Conservation (phyloP, 2,888 invertebrate species). For the Zootermopsis nevadensis region DNA sequence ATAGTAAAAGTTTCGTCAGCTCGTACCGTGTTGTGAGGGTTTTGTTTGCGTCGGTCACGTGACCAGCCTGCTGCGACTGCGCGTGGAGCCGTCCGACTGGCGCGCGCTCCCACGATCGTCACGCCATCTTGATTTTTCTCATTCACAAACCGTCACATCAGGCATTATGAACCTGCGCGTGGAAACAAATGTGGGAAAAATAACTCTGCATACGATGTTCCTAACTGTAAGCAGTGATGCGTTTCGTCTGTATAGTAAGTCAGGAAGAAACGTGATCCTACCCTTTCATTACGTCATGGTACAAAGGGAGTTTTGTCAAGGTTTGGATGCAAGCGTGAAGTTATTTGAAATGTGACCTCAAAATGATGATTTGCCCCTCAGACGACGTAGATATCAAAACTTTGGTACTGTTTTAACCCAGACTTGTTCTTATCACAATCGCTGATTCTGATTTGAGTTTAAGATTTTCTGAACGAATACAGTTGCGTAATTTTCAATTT, state of each 20-base stretch:
- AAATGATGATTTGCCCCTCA: too few species aligned
- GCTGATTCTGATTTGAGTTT: too few species aligned
- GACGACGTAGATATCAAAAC: too few species aligned
- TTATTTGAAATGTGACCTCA: too few species aligned
- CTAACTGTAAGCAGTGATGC: conserved; percentile 26
- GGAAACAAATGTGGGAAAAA: conserved; percentile 30
- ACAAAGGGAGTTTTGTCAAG: neutral
- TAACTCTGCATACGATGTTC: neutral
- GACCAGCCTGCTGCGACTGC: conserved; percentile 24
- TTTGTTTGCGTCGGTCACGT: conserved; percentile 30
- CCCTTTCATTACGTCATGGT: neutral
- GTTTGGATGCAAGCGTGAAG: too few species aligned
- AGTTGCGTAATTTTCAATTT: too few species aligned
- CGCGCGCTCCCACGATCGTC: conserved; percentile 42
- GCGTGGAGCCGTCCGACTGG: conserved; percentile 38
- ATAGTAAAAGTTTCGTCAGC: neutral
- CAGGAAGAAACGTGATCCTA: neutral
- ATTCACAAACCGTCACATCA: conserved; percentile 48
- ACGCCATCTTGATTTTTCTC: conserved; percentile 45
- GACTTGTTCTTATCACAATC: too few species aligned
- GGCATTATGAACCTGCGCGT: conserved; percentile 15
- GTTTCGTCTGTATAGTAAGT: neutral
- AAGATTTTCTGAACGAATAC: too few species aligned
- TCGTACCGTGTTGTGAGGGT: conserved; percentile 2
- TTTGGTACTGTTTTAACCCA: too few species aligned